Base-by-base conservation (phyloP, 2,797 vertebrate species). In the Gymnoscopelus braueri region DNA sequence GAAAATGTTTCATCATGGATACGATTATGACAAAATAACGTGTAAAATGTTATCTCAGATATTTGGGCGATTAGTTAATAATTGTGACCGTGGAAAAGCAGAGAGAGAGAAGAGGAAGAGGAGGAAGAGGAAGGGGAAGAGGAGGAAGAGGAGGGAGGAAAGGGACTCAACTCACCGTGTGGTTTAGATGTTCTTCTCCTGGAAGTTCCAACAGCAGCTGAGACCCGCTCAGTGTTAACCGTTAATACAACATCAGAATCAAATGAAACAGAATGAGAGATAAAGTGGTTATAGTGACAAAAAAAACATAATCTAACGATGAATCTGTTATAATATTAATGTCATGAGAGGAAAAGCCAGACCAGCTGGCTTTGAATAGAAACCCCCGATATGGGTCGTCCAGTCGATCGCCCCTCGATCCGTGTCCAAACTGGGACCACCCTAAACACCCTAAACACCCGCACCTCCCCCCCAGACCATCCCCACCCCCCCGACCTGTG, bases 301-400 rank as follows among this genome's bases (percentile, higher is more conserved):
- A 78, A 15, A 29, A 9, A 49, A 81, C 54, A 69, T 52, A 24
- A 35, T 62, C 29, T 6, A 35, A 73, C 72, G 87, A 82, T 19
- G 23, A 56, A 29, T 68, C 49, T 15, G 65, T 53, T 10, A 77
- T 66, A 88, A 80, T 44, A 83, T 73, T 79, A 92, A 93, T 92
- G 91, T 75, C 95, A 19, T 94, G 80, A 95, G 80, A 95, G 3
- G 26, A 95, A 95, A 98, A 99, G 98, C 98, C 97, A 99, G 97
- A 97, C 97, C 98, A 98, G 97, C 98, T 99, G 97, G 97, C 98
- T 99, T 98, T 97, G 94, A 95, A 96, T 93, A 96, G 96, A 97
- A 95, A 94, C 94, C 95, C 95, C 94, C 82, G 93, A 94, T 94
- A 94, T 95, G 96, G 96, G 96, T 93, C 94, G 93, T 93, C 89